A percentile compares a stretch with the other conserved stretches of the same genome.
These are phyloP conservation scores for Aethes cnicana DNA, from an alignment of 2,888 invertebrate species.

Conservation along the genomic window DNA sequence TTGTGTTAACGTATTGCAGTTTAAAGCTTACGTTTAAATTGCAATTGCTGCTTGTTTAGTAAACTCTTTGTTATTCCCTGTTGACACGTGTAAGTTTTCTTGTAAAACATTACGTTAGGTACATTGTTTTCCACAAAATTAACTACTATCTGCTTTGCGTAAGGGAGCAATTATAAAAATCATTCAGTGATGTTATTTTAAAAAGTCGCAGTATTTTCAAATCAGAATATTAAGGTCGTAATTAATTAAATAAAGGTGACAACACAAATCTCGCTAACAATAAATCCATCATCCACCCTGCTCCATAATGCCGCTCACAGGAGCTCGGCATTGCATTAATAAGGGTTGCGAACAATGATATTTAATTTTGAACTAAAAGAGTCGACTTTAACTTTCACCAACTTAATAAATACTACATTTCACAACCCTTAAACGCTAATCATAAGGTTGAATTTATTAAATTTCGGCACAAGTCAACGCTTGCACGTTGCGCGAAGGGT, in stretches of 20 bases:
- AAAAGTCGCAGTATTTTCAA: too few species aligned
- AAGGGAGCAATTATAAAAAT: too few species aligned
- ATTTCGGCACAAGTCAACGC: conserved; percentile 32
- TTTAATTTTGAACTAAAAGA: conserved; percentile 75
- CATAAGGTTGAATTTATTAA: conserved; percentile 41
- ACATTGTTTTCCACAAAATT: too few species aligned
- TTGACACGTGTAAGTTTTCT: too few species aligned
- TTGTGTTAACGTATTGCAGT: conserved; percentile 1
- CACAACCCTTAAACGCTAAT: conserved; percentile 21
- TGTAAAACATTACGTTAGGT: too few species aligned
- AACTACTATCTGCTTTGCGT: too few species aligned
- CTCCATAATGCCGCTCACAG: conserved; percentile 47
- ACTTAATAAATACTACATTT: conserved; percentile 18
- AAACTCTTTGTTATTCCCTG: too few species aligned
- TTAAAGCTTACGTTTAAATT: background rate
- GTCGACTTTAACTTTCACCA: conserved; percentile 50
- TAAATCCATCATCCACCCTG: conserved; percentile 60
- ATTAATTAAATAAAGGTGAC: too few species aligned
- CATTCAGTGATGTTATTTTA: too few species aligned
- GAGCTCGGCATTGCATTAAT: conserved; percentile 78
- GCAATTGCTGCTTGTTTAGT: too few species aligned
- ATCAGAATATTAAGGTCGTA: too few species aligned
- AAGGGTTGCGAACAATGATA: conserved; percentile 74
- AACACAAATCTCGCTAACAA: conserved; percentile 69
- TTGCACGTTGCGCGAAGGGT: conserved; percentile 49